Conservation (phyloP, 2,888 invertebrate genomes). For the Synanthedon vespiformis region DNA sequence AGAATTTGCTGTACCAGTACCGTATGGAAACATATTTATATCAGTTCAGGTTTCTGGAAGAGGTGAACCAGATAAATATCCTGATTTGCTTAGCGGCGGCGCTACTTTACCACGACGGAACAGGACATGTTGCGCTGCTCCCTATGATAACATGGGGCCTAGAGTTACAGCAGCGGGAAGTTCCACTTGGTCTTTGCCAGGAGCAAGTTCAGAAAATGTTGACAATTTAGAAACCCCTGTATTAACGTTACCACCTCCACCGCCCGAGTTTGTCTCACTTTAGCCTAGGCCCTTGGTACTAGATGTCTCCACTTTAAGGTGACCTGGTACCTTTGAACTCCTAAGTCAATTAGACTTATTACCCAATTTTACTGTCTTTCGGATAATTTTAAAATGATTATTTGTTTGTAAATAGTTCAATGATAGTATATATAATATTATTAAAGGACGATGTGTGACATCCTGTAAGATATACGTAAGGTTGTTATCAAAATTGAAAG, state of each 20-base stretch:
- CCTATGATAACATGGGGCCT: conserved; percentile 92
- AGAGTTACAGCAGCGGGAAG: conserved; percentile 89
- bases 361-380: conserved; percentile 50
- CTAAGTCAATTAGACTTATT: conserved; percentile 63
- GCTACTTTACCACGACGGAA: conserved; percentile 63
- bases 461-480: conserved; percentile 60
- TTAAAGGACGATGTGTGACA: conserved; percentile 54
- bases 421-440: conserved; percentile 17
- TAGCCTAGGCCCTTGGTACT: conserved; percentile 65
- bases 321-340: conserved; percentile 53
- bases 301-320: conserved; percentile 56
- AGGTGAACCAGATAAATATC: conserved; percentile 70
- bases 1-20: conserved; percentile 66
- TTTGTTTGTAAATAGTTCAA: conserved; percentile 31
- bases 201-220: conserved; percentile 45
- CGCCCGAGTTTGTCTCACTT: conserved; percentile 64
- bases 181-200: conserved; percentile 85
- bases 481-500: conserved; percentile 60
- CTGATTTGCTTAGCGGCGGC: conserved; percentile 75
- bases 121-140: conserved; percentile 64
- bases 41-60: conserved; percentile 80
- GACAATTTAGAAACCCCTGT: conserved; percentile 56
- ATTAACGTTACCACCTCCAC: conserved; percentile 67
- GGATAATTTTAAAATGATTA: conserved; percentile 46
- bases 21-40: conserved; percentile 84